Evolutionary conservation across 2,888 invertebrate genomes (phyloP).

Genomic region (Gibbula magus): DNA sequence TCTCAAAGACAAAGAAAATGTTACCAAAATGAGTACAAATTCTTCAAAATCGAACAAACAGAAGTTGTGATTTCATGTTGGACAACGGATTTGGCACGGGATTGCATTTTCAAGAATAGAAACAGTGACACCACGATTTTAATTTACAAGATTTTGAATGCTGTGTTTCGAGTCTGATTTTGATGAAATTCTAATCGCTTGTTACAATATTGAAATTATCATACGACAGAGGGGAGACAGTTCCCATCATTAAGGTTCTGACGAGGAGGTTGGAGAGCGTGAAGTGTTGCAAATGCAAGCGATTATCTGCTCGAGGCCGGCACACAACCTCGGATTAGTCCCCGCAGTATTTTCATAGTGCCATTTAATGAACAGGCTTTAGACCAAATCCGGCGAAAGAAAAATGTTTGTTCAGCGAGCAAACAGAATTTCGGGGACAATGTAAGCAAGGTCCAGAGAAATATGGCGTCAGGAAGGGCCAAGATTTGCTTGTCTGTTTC

Average conservation of each 20-base stretch:
- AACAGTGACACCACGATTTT: not conserved
- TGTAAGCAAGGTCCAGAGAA: slow-evolving; percentile 18
- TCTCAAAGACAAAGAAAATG: too few relatives aligned
- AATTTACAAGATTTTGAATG: slow-evolving; percentile 5
- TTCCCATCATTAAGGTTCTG: not conserved
- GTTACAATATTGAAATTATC: slow-evolving; percentile 13
- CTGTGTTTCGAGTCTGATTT: not conserved
- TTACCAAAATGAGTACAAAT: not conserved
- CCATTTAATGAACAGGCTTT: slow-evolving; percentile 23
- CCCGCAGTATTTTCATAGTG: slow-evolving; percentile 20
- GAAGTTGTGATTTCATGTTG: not conserved
- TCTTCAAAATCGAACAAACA: slow-evolving; percentile 13
- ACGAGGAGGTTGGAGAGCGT: not conserved
- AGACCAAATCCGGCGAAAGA: slow-evolving; percentile 19
- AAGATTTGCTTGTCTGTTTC: not conserved
- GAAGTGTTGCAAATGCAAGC: not conserved
- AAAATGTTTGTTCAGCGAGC: slow-evolving; percentile 29
- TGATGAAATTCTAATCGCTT: slow-evolving; percentile 20
- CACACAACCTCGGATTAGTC: slow-evolving; percentile 10
- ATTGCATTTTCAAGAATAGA: not conserved
- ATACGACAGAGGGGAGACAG: not conserved
- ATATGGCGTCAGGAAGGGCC: slow-evolving; percentile 20
- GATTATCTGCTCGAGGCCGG: not conserved
- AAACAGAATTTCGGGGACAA: slow-evolving; percentile 25
- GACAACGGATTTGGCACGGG: not conserved